Evolutionary conservation across 2,113 vertebrate species (phyloP).

Genomic region (Bujurquina vittata): DNA sequence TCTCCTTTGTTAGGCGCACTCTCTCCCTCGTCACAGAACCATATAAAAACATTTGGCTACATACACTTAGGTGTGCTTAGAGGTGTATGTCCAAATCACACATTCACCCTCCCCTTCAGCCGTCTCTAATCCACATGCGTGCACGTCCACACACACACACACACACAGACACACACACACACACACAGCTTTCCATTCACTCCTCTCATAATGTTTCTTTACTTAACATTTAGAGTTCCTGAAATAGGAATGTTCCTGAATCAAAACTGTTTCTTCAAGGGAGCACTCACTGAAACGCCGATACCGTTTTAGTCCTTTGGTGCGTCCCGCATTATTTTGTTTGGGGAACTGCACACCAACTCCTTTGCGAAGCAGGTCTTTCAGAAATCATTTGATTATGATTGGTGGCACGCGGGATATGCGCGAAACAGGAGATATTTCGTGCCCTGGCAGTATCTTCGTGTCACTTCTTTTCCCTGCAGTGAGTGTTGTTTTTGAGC

Average conservation of each 20-base stretch:
- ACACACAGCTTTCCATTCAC: conserved; percentile 69
- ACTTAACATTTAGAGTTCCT: conserved; percentile 76
- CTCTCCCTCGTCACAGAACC: conserved; percentile 74
- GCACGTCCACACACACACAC: conserved; percentile 16
- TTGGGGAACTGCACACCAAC: conserved; percentile 31
- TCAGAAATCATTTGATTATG: conserved; percentile 56
- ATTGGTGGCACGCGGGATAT: conserved; percentile 1
- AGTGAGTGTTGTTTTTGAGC: conserved; percentile 51
- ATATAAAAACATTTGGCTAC: conserved; percentile 76
- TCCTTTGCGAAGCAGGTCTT: conserved; percentile 20
- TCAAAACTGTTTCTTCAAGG: conserved; percentile 54
- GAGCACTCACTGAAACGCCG: conserved; percentile 47
- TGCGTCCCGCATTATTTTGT: conserved; percentile 56
- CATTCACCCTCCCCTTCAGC: conserved; percentile 24
- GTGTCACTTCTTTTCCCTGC: background rate
- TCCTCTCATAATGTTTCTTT: conserved; percentile 74
- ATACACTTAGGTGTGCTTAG: conserved; percentile 71
- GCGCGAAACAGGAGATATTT: conserved; percentile 43
- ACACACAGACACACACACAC: conserved; percentile 43
- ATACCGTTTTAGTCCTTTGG: conserved; percentile 29
- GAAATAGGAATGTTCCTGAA: conserved; percentile 71
- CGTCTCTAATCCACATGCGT: conserved; percentile 34
- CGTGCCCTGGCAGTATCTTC: conserved; percentile 41
- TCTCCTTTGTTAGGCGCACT: conserved; percentile 70
- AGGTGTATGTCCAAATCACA: conserved; percentile 66